phyloP scores from a whole-genome alignment of 2,797 vertebrate genomes.

The Eulemur albifrons region DNA sequence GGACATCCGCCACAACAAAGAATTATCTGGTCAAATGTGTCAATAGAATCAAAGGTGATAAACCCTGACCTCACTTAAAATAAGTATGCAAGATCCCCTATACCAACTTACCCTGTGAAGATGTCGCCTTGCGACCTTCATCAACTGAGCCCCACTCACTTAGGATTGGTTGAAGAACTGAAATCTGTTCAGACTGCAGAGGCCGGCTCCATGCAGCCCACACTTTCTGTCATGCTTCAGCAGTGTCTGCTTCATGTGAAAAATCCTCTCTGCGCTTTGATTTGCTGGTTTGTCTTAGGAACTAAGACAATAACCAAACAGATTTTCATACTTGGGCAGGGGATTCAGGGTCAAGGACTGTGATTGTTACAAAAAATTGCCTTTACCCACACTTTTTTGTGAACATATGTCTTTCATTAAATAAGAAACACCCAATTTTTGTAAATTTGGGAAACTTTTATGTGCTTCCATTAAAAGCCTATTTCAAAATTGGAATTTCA shows the following conservation, averaged over 20 bases:
- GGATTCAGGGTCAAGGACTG: constrained; percentile 23
- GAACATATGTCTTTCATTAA: constrained; percentile 66
- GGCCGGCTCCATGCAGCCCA: neutral
- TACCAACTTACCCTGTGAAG: too few relatives aligned
- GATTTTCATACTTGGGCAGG: neutral
- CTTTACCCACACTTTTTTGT: constrained; percentile 47
- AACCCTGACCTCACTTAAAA: neutral
- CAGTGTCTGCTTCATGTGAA: neutral
- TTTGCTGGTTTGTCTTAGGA: neutral
- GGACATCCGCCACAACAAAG: neutral
- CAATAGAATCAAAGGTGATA: neutral
- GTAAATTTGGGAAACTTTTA: constrained; percentile 55
- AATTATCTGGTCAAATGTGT: neutral
- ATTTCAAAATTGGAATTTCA: constrained; percentile 52
- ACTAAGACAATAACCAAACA: neutral
- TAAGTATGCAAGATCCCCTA: neutral
- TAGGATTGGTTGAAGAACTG: neutral
- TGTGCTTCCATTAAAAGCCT: constrained; percentile 44
- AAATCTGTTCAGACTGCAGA: neutral
- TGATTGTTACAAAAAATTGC: constrained; percentile 19
- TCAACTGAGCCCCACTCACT: neutral
- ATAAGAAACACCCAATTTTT: constrained; percentile 46
- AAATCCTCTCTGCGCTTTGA: neutral
- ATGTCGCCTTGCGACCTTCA: neutral
- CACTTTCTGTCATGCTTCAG: neutral